Evolutionary conservation across 1,140 invertebrate species (phyloP).

Genomic region (Lordiphosa clarofinis): DNA sequence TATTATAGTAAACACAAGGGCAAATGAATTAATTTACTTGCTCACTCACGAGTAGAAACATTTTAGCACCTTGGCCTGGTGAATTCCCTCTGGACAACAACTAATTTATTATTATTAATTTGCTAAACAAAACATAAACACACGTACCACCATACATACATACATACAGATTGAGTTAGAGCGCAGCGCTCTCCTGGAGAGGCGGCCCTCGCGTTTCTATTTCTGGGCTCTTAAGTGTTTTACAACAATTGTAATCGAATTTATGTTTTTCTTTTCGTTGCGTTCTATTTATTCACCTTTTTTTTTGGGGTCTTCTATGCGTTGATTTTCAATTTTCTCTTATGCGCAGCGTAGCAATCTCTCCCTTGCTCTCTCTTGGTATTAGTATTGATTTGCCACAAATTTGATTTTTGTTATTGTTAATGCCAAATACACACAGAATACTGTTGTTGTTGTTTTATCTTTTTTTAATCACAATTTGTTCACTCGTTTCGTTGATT

Average conservation of each 20-base stretch:
- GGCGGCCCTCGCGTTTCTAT: constrained; percentile 28
- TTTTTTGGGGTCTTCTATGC: constrained; percentile 45
- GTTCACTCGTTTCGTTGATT: constrained; percentile 5
- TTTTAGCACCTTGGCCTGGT: constrained; percentile 46
- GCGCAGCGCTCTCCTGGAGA: constrained; percentile 38
- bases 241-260: constrained; percentile 43
- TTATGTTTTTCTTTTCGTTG: constrained; percentile 33
- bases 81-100: constrained; percentile 32
- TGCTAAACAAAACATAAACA: constrained; percentile 69
- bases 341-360: constrained; percentile 72
- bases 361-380: constrained; percentile 22
- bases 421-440: constrained; percentile 44
- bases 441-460: constrained; percentile 54
- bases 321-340: constrained; percentile 63
- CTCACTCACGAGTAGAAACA: constrained; percentile 18
- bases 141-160: constrained; percentile 23
- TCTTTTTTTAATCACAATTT: constrained; percentile 12
- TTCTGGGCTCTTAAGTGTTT: constrained; percentile 23
- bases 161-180: not conserved
- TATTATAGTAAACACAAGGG: constrained; percentile 42
- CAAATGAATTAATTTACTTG: constrained; percentile 57
- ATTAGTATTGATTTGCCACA: constrained; percentile 62
- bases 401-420: constrained; percentile 25
- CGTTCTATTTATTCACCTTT: constrained; percentile 71
- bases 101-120: constrained; percentile 53